Percentiles rank a stretch among this genome's conserved stretches.
These are phyloP conservation scores for Xerus inauris DNA, from an alignment of 2,113 vertebrate species.

Conservation along the genomic window DNA sequence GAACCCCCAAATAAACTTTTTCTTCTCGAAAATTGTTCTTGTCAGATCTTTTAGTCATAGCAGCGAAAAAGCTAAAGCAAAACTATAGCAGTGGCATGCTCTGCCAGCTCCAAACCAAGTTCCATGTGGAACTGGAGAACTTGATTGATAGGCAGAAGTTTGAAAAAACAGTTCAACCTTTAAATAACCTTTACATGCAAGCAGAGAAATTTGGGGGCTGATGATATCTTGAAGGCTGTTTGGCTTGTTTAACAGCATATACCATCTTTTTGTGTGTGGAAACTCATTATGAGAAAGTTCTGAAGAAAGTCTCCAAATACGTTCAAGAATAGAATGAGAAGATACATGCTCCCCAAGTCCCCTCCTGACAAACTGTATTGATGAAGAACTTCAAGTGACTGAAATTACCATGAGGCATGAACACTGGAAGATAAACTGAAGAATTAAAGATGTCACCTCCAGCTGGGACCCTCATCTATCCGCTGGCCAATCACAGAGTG, in stretches of 20 bases:
- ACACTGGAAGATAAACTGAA: background rate
- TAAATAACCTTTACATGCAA: conserved; percentile 96
- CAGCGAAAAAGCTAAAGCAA: no score
- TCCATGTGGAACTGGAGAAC: no score
- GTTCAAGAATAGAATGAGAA: no score
- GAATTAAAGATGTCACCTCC: no score
- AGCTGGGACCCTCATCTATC: conserved; percentile 61
- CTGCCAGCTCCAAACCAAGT: no score
- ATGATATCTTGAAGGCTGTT: conserved; percentile 96
- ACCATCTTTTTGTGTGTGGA: conserved; percentile 98
- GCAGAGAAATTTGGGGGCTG: conserved; percentile 97
- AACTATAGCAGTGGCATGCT: no score
- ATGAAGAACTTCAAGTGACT: background rate
- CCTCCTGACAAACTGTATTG: no score
- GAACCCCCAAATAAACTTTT: no score
- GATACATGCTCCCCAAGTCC: no score
- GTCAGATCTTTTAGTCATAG: no score
- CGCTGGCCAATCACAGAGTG: conserved; percentile 29
- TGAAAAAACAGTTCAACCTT: conserved; percentile 94
- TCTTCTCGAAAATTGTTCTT: no score
- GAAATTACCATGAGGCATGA: background rate
- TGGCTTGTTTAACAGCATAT: conserved; percentile 97
- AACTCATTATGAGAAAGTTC: conserved; percentile 97
- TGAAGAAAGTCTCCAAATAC: no score
- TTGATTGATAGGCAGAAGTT: conserved; percentile 96